Evolutionary conservation across 2,113 vertebrate genomes (phyloP), one percentile per base, ranked within the genome.

Genomic region (Taurulus bubalis): DNA sequence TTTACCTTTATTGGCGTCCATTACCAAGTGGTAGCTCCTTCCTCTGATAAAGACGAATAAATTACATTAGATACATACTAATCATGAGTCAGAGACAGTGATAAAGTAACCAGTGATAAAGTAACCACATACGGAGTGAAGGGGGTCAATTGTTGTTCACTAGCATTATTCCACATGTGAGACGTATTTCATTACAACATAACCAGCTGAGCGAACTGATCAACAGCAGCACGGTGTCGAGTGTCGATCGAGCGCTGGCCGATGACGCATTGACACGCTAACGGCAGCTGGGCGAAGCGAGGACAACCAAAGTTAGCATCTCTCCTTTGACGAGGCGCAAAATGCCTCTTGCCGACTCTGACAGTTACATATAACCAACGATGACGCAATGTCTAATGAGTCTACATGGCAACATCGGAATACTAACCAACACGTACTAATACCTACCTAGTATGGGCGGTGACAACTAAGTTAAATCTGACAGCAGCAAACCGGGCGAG

Each of bases 1-100:
- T 30, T 85, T 86, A 91, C 91, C 90, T 92, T 92, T 93, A 88
- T 22, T 90, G 68, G 85, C 84, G 4, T 94, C 93, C 92, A 94
- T 93, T 83, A 76, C 71, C 2, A 65, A 71, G 51, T 87, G 75
- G 72, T 59, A 86, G 65, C 84, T 80, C 71, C 84, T 86, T 84
- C 83, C 91, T 92, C 85, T 90, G 77, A 83, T 10, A 69, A 34
- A 85, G 85, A 55, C 26, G 79, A 7, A 69, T 32, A 77, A 6
- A 8, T 26, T 6, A 16, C 8, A 51, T 77, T 74, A 81, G 11
- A 49, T 1, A 30, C 7, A 10, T 32, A n/a, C 1, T 38, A 3
- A 62, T 32, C 16, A 60, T 59, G 0, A 76, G 18, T 70, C 15
- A 45, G 26, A 20, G 45, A 69, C 30, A 75, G 1, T 3, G 59